These are phyloP conservation scores for Pagrus major DNA, from an alignment of 2,113 vertebrate species.

Conservation along the genomic window DNA sequence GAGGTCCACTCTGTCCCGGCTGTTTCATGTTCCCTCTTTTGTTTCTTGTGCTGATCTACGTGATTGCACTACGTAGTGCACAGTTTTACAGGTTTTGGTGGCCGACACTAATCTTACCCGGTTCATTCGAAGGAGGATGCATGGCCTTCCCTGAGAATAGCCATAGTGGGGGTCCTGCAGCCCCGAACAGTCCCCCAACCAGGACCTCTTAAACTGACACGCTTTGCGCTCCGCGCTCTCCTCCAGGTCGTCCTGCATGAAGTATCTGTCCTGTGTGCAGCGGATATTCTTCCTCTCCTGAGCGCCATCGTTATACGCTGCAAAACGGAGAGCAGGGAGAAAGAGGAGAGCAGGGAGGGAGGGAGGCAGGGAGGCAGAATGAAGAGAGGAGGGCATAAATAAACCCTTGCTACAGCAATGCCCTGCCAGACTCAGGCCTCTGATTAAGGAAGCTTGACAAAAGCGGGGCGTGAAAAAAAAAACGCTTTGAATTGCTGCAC, in stretches of 20 bases:
- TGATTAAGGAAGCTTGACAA: conserved; percentile 81
- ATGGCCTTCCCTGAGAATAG: conserved; percentile 92
- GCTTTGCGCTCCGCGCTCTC: conserved; percentile 90
- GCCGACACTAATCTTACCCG: conserved; percentile 84
- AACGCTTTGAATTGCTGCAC: conserved; percentile 70
- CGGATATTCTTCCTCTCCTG: conserved; percentile 93
- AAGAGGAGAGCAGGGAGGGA: conserved; percentile 21
- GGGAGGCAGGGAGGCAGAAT: conserved; percentile 22
- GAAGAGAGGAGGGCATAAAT: conserved; percentile 79
- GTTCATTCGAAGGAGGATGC: conserved; percentile 97
- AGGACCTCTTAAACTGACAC: conserved; percentile 95
- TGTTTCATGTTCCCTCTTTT: conserved; percentile 8
- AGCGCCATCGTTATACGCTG: conserved; percentile 92
- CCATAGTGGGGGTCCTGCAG: conserved; percentile 90
- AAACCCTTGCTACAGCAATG: conserved; percentile 72
- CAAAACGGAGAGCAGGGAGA: conserved; percentile 49
- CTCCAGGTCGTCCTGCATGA: conserved; percentile 88
- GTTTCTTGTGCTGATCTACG: not conserved
- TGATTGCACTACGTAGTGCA: not conserved
- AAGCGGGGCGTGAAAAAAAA: conserved; percentile 74
- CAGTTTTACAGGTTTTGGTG: not conserved
- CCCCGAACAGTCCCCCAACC: conserved; percentile 93
- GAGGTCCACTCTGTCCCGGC: not conserved
- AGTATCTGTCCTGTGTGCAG: conserved; percentile 90
- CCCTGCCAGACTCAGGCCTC: conserved; percentile 78